Base-by-base conservation (phyloP, 2,113 vertebrate genomes). In the Trichomycterus rosablanca region DNA sequence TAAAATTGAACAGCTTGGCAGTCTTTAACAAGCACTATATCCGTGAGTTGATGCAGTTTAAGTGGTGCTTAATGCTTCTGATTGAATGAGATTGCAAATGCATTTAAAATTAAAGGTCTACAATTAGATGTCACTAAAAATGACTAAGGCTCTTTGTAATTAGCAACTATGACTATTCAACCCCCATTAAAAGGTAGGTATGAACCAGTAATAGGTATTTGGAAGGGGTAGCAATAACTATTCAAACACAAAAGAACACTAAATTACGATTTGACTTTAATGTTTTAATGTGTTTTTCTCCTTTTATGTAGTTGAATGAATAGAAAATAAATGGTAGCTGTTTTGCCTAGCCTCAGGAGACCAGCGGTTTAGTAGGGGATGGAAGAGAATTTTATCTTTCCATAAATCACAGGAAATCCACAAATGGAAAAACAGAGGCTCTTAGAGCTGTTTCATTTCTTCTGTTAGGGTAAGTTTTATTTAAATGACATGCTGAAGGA, bases 341-440 rank as follows among this genome's bases (percentile, higher is more conserved):
- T 69, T 66, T 73, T 69, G 24, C 19, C 32, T 35, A 42, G 59
- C 51, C 57, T 11, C 16, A 16, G 19, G 56, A 65, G 56, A 61
- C 28, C 40, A 22, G 40, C 23, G 20, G 20, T 66, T 66, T 57
- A 66, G 40, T 35, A 55, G 42, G 55, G 15, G 40, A 56, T 42
- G 37, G 43, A 58, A 19, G 34, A 73, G 63, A 50, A 69, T 59
- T 58, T 58, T 53, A 64, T 46, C 19, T 67, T 62, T 35, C 23
- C 9, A 45, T 46, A 45, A 59, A 56, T 61, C 58, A 59, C 30
- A 45, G 28, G 43, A 71, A 52, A 67, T 58, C 54, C 37, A 58
- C 48, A 45, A 43, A 28, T n/a, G 19, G 53, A 35, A 52, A n/a
- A 66, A 59, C 24, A 20, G 32, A 37, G 28, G n/a, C 55, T 71